Conservation (phyloP, 2,113 vertebrate species). For the Asarcornis scutulata region DNA sequence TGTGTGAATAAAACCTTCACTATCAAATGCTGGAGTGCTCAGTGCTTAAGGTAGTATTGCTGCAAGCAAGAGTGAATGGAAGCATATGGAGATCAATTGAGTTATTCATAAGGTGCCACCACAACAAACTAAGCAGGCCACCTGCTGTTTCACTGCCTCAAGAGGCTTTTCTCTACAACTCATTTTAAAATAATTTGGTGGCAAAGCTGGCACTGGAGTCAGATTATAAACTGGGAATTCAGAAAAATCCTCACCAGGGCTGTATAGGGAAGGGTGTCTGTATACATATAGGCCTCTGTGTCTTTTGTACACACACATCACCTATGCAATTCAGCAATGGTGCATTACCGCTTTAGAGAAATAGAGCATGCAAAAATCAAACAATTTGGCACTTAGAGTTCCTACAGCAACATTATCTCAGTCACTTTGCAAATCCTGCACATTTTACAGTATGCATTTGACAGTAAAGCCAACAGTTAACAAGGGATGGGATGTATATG, state of each 20-base stretch:
- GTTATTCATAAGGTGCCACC: slow-evolving; percentile 59
- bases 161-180: slow-evolving; percentile 31
- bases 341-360: not conserved
- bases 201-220: not conserved
- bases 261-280: not conserved
- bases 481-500: not conserved
- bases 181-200: slow-evolving; percentile 63
- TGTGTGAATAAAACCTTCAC: slow-evolving; percentile 51
- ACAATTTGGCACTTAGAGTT: not conserved
- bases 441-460: not conserved
- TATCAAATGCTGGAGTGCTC: slow-evolving; percentile 21
- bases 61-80: slow-evolving; percentile 52
- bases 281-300: fast-evolving
- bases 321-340: not conserved
- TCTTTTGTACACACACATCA: not conserved
- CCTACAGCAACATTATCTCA: not conserved
- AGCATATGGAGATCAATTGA: slow-evolving; percentile 66
- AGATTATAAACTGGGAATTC: slow-evolving; percentile 16
- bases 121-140: slow-evolving; percentile 50
- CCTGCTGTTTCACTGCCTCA: slow-evolving; percentile 62
- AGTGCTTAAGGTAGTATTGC: slow-evolving; percentile 47
- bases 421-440: not conserved
- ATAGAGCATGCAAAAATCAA: not conserved
- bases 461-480: not conserved
- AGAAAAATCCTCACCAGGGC: not conserved